Evolutionary conservation across 2,113 vertebrate genomes (phyloP).

Genomic region (Rostratula benghalensis): DNA sequence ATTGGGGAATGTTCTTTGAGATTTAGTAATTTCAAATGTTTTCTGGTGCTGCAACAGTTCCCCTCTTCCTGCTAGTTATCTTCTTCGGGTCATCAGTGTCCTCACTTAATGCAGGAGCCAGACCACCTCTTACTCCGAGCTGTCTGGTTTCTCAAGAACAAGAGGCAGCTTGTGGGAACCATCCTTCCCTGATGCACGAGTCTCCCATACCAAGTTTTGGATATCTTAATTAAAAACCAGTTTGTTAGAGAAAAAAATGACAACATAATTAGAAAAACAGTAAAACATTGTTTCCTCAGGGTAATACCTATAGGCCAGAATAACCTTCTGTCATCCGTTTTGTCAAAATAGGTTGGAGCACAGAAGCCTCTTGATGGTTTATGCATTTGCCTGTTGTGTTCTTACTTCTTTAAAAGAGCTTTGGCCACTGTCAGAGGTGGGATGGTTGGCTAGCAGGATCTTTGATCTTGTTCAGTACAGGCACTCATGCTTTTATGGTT

Average conservation of each 20-base stretch:
- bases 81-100: not conserved
- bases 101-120: not conserved
- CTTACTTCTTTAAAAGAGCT: not conserved
- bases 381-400: constrained; percentile 1
- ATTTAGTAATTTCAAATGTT: not conserved
- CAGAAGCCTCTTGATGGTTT: constrained; percentile 9
- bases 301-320: not conserved
- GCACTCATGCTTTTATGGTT: not conserved
- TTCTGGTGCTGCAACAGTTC: not conserved
- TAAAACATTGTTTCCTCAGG: constrained; percentile 40
- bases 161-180: not conserved
- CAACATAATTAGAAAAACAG: constrained; percentile 20
- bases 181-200: not conserved
- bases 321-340: constrained; percentile 39
- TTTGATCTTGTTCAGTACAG: not conserved
- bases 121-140: not conserved
- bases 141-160: not conserved
- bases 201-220: not conserved
- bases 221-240: constrained; percentile 19
- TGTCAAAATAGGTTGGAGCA: not conserved
- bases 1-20: not conserved
- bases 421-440: not conserved
- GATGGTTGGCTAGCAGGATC: not conserved
- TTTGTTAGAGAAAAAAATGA: not conserved
- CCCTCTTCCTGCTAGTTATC: not conserved